Evolutionary conservation across 2,113 vertebrate genomes (phyloP).

Genomic region (Rhinoptilus africanus): DNA sequence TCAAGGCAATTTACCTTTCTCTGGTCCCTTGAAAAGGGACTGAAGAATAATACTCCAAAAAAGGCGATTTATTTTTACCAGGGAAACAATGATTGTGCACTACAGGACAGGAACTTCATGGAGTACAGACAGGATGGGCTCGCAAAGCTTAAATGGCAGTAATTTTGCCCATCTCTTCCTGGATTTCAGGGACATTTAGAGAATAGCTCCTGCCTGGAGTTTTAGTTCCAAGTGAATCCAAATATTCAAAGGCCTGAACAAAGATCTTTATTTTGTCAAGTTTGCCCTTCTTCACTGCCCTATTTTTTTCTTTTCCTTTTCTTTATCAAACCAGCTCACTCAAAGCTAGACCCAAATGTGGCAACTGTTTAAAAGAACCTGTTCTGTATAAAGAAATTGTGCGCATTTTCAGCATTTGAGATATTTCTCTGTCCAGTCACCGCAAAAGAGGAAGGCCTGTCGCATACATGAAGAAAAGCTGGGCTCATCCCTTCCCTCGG

Average conservation of each 20-base stretch:
- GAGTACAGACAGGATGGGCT: background rate
- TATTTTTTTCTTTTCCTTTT: background rate
- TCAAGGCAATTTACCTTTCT: background rate
- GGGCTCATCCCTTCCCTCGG: background rate
- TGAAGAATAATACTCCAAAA: background rate
- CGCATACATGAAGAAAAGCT: background rate
- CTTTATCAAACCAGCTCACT: background rate
- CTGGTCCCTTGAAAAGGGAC: background rate
- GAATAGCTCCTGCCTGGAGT: background rate
- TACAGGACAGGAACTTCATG: background rate
- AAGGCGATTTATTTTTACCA: background rate
- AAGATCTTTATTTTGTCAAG: background rate
- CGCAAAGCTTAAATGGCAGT: background rate
- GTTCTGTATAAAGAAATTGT: background rate
- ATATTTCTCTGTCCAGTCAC: background rate
- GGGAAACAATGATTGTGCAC: background rate
- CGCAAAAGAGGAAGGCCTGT: background rate
- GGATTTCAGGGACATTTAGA: background rate
- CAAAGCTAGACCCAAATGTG: background rate
- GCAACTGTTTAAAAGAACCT: background rate
- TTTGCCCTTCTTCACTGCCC: background rate
- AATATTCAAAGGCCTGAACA: background rate
- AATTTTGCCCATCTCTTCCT: background rate
- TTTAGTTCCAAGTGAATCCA: background rate
- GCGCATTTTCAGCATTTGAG: background rate